phyloP scores from a whole-genome alignment of 2,113 vertebrate genomes.

The Aptenodytes patagonicus region DNA sequence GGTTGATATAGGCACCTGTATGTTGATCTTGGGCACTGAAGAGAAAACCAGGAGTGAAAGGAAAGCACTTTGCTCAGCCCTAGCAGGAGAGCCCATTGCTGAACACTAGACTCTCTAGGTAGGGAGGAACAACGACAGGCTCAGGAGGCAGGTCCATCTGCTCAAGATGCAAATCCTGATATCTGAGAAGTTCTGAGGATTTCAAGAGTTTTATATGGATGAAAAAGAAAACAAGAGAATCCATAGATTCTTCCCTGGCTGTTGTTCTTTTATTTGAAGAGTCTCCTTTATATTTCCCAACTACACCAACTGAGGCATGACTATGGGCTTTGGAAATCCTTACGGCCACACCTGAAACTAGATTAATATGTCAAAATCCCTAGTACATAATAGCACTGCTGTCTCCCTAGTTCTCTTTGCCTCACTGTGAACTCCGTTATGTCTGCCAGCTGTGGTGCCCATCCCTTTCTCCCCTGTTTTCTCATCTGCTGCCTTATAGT shows the following conservation, averaged over 20 bases:
- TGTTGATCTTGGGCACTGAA: not conserved
- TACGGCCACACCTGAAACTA: not conserved
- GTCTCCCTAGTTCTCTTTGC: not conserved
- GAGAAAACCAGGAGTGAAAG: not conserved
- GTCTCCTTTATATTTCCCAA: not conserved
- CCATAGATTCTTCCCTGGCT: not conserved
- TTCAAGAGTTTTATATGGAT: not conserved
- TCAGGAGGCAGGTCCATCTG: not conserved
- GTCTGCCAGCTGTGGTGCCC: not conserved
- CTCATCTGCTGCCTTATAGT: not conserved
- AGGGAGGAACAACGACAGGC: not conserved
- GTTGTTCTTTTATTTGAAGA: not conserved
- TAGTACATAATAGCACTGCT: not conserved
- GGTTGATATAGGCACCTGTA: not conserved
- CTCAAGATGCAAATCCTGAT: not conserved
- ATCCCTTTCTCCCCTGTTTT: not conserved
- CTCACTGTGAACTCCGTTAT: not conserved
- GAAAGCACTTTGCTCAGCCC: not conserved
- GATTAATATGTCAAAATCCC: not conserved
- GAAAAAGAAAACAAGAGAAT: not conserved
- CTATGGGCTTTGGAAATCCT: not conserved
- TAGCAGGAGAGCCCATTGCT: not conserved
- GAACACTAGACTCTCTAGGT: not conserved
- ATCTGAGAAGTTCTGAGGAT: not conserved
- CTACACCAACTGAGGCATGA: not conserved